Percentiles rank a stretch among this genome's conserved stretches.
Conservation (phyloP, 1,140 invertebrate genomes). For the Procambarus clarkii region DNA sequence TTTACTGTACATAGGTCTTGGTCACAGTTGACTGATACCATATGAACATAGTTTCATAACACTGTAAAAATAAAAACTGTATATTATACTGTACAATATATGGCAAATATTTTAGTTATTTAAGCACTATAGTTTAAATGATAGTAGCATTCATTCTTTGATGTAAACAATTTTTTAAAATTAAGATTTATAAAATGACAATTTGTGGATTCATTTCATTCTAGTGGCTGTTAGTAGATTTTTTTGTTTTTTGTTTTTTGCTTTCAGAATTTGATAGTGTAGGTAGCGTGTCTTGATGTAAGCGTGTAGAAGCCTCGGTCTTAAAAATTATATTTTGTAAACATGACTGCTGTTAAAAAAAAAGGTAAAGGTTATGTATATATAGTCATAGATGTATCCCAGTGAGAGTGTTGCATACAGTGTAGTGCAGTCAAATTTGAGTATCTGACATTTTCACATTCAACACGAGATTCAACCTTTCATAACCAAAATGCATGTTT, state of each 20-base stretch:
- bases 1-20: not conserved
- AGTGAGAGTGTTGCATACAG: not conserved
- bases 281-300: not conserved
- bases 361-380: not conserved
- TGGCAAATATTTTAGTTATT: not conserved
- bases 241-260: not conserved
- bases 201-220: not conserved
- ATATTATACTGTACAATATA: not conserved
- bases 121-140: not conserved
- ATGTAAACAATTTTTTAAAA: not conserved
- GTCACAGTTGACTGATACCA: not conserved
- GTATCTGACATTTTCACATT: not conserved
- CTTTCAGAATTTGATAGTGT: not conserved
- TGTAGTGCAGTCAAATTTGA: not conserved
- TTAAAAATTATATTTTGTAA: not conserved
- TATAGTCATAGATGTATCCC: not conserved
- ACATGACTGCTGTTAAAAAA: not conserved
- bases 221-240: not conserved
- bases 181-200: too few species aligned
- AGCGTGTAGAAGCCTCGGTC: not conserved
- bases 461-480: not conserved
- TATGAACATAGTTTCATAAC: not conserved
- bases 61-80: not conserved
- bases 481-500: too few species aligned
- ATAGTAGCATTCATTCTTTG: not conserved